Conservation (phyloP, 2,797 vertebrate genomes). For the Paratrypauchen microcephalus region DNA sequence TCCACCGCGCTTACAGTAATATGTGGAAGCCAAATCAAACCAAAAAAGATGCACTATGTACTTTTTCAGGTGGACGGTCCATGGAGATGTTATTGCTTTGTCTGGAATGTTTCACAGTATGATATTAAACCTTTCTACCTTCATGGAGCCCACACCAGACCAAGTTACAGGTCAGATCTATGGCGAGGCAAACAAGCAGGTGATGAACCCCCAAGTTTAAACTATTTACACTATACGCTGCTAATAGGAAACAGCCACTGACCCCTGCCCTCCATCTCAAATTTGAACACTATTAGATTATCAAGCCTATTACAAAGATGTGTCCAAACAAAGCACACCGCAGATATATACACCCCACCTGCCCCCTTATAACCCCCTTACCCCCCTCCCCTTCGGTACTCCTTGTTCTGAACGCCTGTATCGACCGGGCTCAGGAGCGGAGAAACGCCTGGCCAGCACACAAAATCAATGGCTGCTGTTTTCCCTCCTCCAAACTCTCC, state of each 20-base stretch:
- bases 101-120: no score
- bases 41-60: no score
- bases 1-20: no score
- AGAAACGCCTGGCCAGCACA: slow-evolving; percentile 76
- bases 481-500: slow-evolving; percentile 65
- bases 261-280: neutral
- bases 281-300: neutral
- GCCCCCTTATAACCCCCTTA: neutral
- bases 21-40: no score
- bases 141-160: no score
- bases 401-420: slow-evolving; percentile 58
- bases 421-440: slow-evolving; percentile 78
- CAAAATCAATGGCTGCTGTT: slow-evolving; percentile 80
- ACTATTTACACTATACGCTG: neutral
- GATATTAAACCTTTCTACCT: no score
- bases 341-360: slow-evolving; percentile 36
- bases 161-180: no score
- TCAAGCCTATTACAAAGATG: slow-evolving; percentile 20
- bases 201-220: no score
- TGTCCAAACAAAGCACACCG: slow-evolving; percentile 61
- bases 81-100: no score
- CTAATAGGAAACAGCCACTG: neutral
- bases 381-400: slow-evolving; percentile 19
- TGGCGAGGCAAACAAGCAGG: no score
- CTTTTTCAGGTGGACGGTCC: no score